Percentiles rank a stretch among this genome's conserved stretches.
Conservation (phyloP, 2,888 invertebrate species). For the Lutraria lutraria region DNA sequence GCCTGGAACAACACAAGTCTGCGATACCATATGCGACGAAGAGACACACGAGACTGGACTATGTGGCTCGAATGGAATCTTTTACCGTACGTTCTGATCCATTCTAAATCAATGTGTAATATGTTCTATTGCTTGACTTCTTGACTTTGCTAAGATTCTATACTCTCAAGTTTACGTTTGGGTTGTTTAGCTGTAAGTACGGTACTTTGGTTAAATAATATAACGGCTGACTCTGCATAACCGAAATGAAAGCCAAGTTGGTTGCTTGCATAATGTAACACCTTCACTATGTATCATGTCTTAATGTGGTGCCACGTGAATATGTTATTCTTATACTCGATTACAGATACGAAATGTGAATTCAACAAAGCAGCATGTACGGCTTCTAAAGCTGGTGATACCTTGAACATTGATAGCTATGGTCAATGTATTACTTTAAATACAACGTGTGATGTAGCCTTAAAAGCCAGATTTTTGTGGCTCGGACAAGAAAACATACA, state of each 20-base stretch:
- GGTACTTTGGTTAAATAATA: too few species aligned
- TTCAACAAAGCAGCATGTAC: slow-evolving; percentile 45
- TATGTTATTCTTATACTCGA: background rate
- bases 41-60: background rate
- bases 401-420: background rate
- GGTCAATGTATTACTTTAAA: slow-evolving; percentile 35
- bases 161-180: too few species aligned
- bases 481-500: slow-evolving; percentile 43
- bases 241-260: too few species aligned
- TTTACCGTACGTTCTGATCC: slow-evolving; percentile 41
- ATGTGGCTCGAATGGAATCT: slow-evolving; percentile 35
- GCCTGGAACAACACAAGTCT: background rate
- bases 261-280: too few species aligned
- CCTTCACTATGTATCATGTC: too few species aligned
- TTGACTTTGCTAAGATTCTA: too few species aligned
- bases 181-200: too few species aligned
- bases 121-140: too few species aligned
- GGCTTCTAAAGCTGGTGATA: slow-evolving; percentile 29
- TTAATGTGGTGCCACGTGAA: too few species aligned
- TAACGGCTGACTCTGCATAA: too few species aligned
- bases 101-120: background rate
- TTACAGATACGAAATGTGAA: slow-evolving; percentile 46
- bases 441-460: slow-evolving; percentile 41
- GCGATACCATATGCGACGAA: slow-evolving; percentile 50
- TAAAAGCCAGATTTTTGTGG: slow-evolving; percentile 37